Evolutionary conservation across 2,797 vertebrate genomes (phyloP), one percentile per base, ranked within the genome.

Genomic region (Lacerta agilis): DNA sequence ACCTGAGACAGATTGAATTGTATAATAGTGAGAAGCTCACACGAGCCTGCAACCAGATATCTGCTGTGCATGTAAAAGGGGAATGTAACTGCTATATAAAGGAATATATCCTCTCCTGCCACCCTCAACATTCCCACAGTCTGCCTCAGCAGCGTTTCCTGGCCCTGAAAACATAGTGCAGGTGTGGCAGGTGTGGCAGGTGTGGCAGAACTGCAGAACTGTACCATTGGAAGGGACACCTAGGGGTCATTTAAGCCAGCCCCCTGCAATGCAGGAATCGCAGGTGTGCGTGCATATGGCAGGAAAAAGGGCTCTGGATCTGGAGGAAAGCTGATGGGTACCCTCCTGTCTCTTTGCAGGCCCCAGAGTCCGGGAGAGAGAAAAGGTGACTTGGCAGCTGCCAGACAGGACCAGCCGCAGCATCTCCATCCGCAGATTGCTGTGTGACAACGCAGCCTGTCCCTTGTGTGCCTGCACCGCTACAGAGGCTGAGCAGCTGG

Each of bases 361-460:
- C 11, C 17, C 5, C 23, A 5, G 25, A 4, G 11, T 10, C 23
- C 25, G 2, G 41, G 1, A 41, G 75, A 27, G 43, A n/a, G 27
- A 11, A 10, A 25, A 2, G 3, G 5, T 11, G 23, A 10, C 23
- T 1, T 27, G n/a, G 20, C 23, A 41, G 18, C 10, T 41, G 2
- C 23, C 4, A 8, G 75, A 45, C 25, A 41, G 41, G 25, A 5
- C 43, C 43, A 55, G 49, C 49, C 49, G 1, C 49, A 23, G 2
- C 1, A 10, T 20, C 25, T 78, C 76, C 41, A 81, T 94, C 76
- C 84, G 91, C 78, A 66, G 18, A n/a, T 11, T 95, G 58, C 93
- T 94, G 10, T 95, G 94, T 81, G 8, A 86, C 15, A 89, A 95
- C 5, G 10, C 89, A 15, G 11, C 49, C n/a, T 94, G 93, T 41